Evolutionary conservation across 2,113 vertebrate genomes (phyloP).

Genomic region (Paralichthys olivaceus): DNA sequence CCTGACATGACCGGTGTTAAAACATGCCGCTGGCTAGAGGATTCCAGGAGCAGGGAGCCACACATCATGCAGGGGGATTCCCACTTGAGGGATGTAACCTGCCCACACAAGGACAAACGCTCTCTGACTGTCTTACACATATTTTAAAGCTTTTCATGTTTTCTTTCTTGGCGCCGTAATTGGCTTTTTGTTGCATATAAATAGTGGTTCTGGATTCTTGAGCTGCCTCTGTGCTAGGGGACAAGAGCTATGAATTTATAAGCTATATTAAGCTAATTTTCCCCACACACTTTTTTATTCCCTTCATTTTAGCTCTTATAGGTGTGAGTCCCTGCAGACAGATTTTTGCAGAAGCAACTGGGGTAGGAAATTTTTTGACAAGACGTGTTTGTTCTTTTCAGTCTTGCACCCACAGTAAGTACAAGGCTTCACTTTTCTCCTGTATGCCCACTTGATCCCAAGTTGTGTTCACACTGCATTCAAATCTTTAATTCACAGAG

Average conservation of each 20-base stretch:
- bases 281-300: background rate
- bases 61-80: constrained; percentile 16
- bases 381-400: background rate
- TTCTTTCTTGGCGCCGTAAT: background rate
- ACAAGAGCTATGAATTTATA: background rate
- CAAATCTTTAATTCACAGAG: background rate
- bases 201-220: background rate
- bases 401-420: too few relatives aligned
- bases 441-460: background rate
- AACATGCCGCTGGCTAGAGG: constrained; percentile 40
- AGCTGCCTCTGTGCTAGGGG: background rate
- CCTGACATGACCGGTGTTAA: constrained; percentile 47
- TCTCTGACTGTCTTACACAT: background rate
- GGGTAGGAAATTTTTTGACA: background rate
- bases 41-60: constrained; percentile 14
- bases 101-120: constrained; percentile 1
- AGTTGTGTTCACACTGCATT: background rate
- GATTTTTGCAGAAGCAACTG: background rate
- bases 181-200: constrained; percentile 12
- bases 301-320: background rate
- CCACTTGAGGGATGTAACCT: constrained; percentile 21
- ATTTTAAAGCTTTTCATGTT: background rate
- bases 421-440: background rate
- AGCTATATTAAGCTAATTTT: background rate
- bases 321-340: background rate